phyloP scores from a whole-genome alignment of 2,888 invertebrate genomes.

The Cerastis rubricosa region DNA sequence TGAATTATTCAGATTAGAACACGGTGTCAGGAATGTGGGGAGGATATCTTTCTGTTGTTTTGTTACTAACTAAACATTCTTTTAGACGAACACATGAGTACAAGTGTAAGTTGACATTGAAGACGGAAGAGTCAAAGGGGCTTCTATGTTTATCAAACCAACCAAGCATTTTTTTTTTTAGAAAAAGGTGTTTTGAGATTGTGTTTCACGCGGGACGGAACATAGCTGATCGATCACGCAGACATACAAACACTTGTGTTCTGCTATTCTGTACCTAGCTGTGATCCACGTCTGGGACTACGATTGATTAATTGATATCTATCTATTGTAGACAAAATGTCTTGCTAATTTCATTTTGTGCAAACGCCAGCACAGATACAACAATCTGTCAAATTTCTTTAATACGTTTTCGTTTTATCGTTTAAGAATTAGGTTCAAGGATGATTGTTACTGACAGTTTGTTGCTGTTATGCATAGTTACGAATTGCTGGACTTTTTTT shows the following conservation, averaged over 20 bases:
- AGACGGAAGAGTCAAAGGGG: neutral
- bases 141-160: neutral
- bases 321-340: neutral
- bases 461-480: no score
- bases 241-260: neutral
- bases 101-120: neutral
- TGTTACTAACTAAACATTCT: conserved; percentile 18
- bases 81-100: neutral
- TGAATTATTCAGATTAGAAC: conserved; percentile 48
- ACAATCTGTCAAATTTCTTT: no score
- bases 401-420: no score
- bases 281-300: neutral
- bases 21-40: conserved; percentile 10
- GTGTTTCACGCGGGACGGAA: neutral
- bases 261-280: neutral
- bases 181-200: neutral
- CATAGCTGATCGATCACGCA: neutral
- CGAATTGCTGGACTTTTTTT: neutral
- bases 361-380: no score
- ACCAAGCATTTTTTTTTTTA: neutral
- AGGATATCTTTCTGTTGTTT: conserved; percentile 7
- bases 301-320: neutral
- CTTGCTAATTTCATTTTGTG: neutral
- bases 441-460: no score
- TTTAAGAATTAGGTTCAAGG: no score